These are phyloP conservation scores for Drosophila silvestris DNA, from an alignment of 2,888 invertebrate species.

Conservation along the genomic window DNA sequence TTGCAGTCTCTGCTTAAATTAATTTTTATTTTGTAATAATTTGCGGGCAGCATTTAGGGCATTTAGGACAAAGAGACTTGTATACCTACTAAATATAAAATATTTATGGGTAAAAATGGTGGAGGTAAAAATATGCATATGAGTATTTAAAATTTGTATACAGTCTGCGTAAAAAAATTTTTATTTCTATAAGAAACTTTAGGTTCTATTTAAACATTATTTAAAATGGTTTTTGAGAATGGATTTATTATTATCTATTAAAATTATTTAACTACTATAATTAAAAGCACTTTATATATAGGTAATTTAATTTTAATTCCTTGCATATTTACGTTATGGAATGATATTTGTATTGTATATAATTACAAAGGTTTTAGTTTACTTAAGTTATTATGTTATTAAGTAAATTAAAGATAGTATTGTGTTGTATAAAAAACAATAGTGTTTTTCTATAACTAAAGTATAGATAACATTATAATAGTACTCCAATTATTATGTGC, in stretches of 20 bases:
- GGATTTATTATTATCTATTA: neutral
- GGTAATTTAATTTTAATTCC: neutral
- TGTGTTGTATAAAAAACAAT: too few species aligned
- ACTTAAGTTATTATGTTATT: neutral
- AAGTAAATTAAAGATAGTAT: neutral
- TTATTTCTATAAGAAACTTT: neutral
- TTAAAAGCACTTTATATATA: neutral
- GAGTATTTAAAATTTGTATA: neutral
- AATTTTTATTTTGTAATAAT: slow-evolving; percentile 13
- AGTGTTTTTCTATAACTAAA: neutral
- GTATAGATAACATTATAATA: neutral
- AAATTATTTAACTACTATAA: neutral
- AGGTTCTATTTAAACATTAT: neutral
- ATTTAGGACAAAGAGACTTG: neutral
- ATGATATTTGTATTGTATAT: neutral
- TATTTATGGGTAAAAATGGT: neutral
- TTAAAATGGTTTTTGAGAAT: neutral
- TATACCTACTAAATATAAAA: neutral
- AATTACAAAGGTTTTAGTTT: neutral
- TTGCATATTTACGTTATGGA: neutral
- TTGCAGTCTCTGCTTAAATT: neutral
- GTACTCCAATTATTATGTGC: neutral
- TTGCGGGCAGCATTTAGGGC: slow-evolving; percentile 1
- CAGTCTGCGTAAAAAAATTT: neutral
- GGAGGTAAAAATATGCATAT: neutral